Base-by-base conservation (phyloP, 2,888 invertebrate species). In the Lepidonotus clava region DNA sequence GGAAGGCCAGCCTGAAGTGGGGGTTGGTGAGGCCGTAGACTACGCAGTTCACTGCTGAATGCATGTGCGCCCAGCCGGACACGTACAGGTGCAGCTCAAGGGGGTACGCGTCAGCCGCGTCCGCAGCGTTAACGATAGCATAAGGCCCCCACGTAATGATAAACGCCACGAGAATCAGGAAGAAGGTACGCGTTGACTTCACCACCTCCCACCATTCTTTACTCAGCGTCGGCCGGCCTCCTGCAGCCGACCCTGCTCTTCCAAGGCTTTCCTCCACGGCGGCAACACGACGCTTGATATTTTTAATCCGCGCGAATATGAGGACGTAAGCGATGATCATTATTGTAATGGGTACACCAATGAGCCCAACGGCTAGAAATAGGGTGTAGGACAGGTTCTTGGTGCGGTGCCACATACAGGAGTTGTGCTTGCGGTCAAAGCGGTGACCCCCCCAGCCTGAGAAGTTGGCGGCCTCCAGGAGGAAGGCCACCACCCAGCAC, bases 381-480 rank as follows among this genome's bases (percentile, higher is more conserved):
- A 93, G 83, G 18, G 92, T 92, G 89, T 92, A 93, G 40, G 91
- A 90, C 40, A 91, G 87, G 67, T 90, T 91, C 24, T 90, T 89
- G 0, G 91, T 91, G 21, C 93, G 89, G 86, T 93, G 91, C 93
- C 92, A 92, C 66, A 92, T 91, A 87, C 93, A 93, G 86, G 91
- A 91, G 83, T 92, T 91, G 83, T 88, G 91, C 87, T 93, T 92
- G 80, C 86, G 40, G 89, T 93, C 93, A 77, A 91, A 93, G 41
- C 87, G 88, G 86, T 92, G 92, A 56, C 89, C 92, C 0, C 92
- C 92, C 92, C 92, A 92, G 8, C 92, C 92, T 0, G 91, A 28
- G 53, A 92, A 89, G 89, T 92, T 92, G 0, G 92, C 91, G 61
- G 91, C 89, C 88, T 92, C 92, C 36, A 91, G 90, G 32, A 91